Conservation (phyloP, 2,888 invertebrate species). For the Minunthozetes semirufus region DNA sequence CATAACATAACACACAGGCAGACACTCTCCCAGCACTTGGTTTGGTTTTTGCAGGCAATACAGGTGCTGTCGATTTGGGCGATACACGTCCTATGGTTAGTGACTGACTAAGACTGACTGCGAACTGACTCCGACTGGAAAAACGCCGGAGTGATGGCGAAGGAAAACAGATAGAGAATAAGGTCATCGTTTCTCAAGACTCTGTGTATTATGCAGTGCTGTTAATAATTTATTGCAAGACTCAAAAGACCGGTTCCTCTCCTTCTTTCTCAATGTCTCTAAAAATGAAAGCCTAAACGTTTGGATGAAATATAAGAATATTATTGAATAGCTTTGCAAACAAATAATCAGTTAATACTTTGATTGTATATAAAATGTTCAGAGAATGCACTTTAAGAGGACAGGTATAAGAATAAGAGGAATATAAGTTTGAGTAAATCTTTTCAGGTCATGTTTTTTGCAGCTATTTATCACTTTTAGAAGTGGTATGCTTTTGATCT, state of each 20-base stretch:
- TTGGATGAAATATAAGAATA: slow-evolving; percentile 1
- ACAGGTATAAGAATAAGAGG: too few species aligned
- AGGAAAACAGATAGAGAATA: background rate
- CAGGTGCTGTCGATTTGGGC: slow-evolving; percentile 14
- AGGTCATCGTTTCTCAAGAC: slow-evolving; percentile 16
- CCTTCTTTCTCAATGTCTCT: background rate
- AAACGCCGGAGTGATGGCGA: slow-evolving; percentile 6
- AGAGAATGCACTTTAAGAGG: too few species aligned
- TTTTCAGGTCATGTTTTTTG: too few species aligned
- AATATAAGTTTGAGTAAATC: too few species aligned
- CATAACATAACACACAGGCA: too few species aligned
- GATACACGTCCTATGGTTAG: background rate
- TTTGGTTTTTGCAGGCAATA: too few species aligned
- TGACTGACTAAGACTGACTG: background rate
- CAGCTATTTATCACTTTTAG: too few species aligned
- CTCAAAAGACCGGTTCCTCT: slow-evolving; percentile 2
- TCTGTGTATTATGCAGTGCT: background rate
- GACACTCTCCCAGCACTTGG: background rate
- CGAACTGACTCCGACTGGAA: background rate
- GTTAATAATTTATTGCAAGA: slow-evolving; percentile 7
- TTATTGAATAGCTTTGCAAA: slow-evolving; percentile 13
- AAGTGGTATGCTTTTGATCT: too few species aligned
- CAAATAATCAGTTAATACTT: slow-evolving; percentile 16
- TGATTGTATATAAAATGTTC: background rate
- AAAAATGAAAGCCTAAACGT: slow-evolving; percentile 13